Percentiles rank a stretch among this genome's conserved stretches.
phyloP scores from a whole-genome alignment of 1,140 invertebrate species.

The Phymorhynchus buccinoides region DNA sequence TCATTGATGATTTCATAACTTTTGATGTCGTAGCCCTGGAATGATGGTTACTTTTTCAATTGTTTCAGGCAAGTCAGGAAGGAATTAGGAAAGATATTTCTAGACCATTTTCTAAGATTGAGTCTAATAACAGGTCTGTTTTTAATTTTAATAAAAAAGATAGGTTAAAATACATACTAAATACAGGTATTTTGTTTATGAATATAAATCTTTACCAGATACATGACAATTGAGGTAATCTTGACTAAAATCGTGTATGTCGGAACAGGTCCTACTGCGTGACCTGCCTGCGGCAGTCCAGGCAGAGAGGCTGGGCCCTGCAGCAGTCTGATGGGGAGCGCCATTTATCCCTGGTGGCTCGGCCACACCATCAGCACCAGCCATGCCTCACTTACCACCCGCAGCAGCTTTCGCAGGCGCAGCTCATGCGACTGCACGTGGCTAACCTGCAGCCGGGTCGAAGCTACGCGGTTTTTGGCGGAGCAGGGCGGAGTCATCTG shows the following conservation, averaged over 20 bases:
- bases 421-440: conserved; percentile 44
- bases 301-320: not conserved
- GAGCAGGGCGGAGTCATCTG: not conserved
- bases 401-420: conserved; percentile 10
- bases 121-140: no score
- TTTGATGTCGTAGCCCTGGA: no score
- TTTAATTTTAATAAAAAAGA: not conserved
- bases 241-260: no score
- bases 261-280: conserved; percentile 18
- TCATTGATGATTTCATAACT: no score
- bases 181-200: not conserved
- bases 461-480: not conserved
- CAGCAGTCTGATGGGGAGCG: not conserved
- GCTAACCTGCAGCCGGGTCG: conserved; percentile 21
- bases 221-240: not conserved
- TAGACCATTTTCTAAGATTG: no score
- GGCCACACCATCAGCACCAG: not conserved
- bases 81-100: not conserved
- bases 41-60: no score
- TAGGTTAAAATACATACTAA: not conserved
- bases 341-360: conserved; percentile 20
- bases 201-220: not conserved
- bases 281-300: conserved; percentile 18
- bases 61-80: not conserved
- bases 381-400: not conserved